Conservation (phyloP, 53 echinoderm and acorn worm genomes). For the Henricia sp. region DNA sequence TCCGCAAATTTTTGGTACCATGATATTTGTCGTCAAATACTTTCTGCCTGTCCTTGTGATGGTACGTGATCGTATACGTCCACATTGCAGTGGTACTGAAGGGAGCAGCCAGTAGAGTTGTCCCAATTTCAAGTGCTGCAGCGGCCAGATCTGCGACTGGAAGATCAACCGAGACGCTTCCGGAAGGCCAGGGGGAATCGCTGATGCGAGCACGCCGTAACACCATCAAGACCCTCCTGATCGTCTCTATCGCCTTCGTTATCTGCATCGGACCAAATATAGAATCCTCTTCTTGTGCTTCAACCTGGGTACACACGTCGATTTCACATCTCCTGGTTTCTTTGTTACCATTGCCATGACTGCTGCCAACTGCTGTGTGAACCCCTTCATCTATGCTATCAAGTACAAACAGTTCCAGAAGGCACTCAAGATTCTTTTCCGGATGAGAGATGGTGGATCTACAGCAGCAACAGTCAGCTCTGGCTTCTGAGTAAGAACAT, state of each 20-base stretch:
- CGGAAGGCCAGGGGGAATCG: slow-evolving; percentile 27
- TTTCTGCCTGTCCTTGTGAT: slow-evolving; percentile 3
- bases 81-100: slow-evolving; percentile 24
- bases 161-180: neutral
- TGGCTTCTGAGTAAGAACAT: neutral
- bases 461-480: neutral
- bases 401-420: slow-evolving; percentile 44
- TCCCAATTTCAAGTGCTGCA: neutral
- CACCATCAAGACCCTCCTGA: slow-evolving; percentile 23
- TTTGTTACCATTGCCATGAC: neutral
- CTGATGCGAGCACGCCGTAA: slow-evolving; percentile 45
- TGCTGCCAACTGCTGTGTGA: slow-evolving; percentile 11
- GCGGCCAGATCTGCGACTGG: neutral
- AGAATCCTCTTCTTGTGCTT: neutral
- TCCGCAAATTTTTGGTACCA: neutral
- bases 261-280: slow-evolving; percentile 12
- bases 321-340: neutral
- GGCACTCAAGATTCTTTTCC: slow-evolving; percentile 1
- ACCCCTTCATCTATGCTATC: slow-evolving; percentile 38
- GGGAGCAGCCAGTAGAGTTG: neutral
- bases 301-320: neutral
- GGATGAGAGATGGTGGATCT: neutral
- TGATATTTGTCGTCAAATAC: neutral
- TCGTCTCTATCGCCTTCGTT: slow-evolving; percentile 10
- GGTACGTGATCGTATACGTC: neutral